Conservation (phyloP, 1,140 invertebrate species). For the Latrodectus geometricus region DNA sequence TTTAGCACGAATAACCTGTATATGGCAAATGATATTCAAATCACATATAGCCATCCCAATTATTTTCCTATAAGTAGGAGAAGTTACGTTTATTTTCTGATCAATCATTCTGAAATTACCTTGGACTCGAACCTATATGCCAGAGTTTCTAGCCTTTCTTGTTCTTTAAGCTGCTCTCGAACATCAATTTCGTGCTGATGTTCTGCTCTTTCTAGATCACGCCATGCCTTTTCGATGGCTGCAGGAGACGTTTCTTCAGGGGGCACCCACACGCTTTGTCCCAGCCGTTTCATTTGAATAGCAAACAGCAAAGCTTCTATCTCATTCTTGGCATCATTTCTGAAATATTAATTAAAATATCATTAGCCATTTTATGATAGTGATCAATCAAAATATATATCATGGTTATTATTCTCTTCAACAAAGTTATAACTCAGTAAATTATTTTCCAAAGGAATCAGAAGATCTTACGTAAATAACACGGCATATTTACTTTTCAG, state of each 20-base stretch:
- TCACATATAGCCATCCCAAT: too few species aligned
- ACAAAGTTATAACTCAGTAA: background rate
- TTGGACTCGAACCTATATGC: conserved; percentile 46
- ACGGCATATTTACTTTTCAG: conserved; percentile 6
- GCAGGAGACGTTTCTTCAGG: conserved; percentile 36
- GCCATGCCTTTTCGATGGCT: conserved; percentile 39
- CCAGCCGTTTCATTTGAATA: conserved; percentile 46
- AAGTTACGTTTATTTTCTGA: too few species aligned
- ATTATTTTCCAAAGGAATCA: background rate
- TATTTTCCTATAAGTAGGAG: too few species aligned
- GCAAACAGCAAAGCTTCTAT: conserved; percentile 39
- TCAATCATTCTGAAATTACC: conserved; percentile 2
- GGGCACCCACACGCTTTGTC: conserved; percentile 10
- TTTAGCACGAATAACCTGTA: too few species aligned
- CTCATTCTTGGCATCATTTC: conserved; percentile 45
- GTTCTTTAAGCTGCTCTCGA: conserved; percentile 32
- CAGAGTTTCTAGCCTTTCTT: conserved; percentile 37
- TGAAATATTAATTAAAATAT: conserved; percentile 2
- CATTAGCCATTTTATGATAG: background rate
- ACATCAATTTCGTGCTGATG: conserved; percentile 44
- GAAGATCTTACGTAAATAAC: background rate
- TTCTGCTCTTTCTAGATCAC: conserved; percentile 21
- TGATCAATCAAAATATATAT: background rate
- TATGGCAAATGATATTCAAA: too few species aligned
- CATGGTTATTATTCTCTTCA: too few species aligned